Base-by-base conservation (phyloP, 2,113 vertebrate species). In the Nannobrachium achirus region DNA sequence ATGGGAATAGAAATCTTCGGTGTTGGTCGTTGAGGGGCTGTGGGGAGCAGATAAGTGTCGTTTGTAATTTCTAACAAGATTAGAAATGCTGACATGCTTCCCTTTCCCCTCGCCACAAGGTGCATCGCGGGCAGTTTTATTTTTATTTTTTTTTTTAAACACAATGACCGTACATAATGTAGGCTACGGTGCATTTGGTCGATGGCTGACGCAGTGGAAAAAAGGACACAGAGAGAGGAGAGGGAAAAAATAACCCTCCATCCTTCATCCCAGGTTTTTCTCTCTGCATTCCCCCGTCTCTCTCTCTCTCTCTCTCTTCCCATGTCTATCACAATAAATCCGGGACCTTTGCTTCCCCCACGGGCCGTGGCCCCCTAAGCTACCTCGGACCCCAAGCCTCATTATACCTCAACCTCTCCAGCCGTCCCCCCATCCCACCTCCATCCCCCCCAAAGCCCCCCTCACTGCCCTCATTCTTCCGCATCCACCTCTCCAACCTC, bases 321-420 rank as follows among this genome's bases (percentile, higher is more conserved):
- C 15, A 52, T 14, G 18, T 40, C 73, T 69, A 75, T 66, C 67
- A 58, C 73, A 74, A 82, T 51, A 63, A 63, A 55, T 70, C 51
- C 57, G 67, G 45, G 50, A 25, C 64, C 60, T 57, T 51, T 2
- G 16, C 10, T 53, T 60, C 44, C 62, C 15, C 0, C 61, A 48
- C 51, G 49, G 38, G 10, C n/a, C n/a, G n/a, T n/a, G n/a, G n/a
- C n/a, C 25, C 67, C 66, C 50, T 25, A 46, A 63, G 71, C 56
- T 40, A n/a, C 56, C 44, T 39, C 69, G 16, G 56, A 33, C 64
- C 15, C 60, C 2, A 39, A 2, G 58, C 41, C 63, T 80, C 57
- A 72, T 78, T 73, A 70, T 69, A 50, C 40, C 20, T 66, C 25
- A 64, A 49, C 49, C 40, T 57, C 49, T 45, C 6, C 13, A 40